Evolutionary conservation across 2,797 vertebrate genomes (phyloP).

Genomic region (Phalloptychus januarius): DNA sequence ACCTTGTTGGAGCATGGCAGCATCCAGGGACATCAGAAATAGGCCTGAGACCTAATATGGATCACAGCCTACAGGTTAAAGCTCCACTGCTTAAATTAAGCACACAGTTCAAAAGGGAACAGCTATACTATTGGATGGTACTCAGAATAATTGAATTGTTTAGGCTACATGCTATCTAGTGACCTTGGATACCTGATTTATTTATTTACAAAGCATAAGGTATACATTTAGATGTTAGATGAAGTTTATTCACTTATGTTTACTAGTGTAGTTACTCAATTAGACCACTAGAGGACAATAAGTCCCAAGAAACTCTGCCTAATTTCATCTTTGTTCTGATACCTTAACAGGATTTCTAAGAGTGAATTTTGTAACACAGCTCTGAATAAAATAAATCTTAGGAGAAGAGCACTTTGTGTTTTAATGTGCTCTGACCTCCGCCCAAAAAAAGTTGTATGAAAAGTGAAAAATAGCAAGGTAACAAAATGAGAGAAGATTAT

Average conservation of each 20-base stretch:
- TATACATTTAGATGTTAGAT: not conserved
- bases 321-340: not conserved
- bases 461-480: not conserved
- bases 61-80: constrained; percentile 47
- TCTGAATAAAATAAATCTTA: not conserved
- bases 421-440: not conserved
- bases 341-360: not conserved
- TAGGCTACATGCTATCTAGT: not conserved
- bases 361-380: not conserved
- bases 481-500: not conserved
- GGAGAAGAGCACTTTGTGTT: not conserved
- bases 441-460: too few species aligned
- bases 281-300: constrained; percentile 55
- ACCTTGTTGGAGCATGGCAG: constrained; percentile 64
- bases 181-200: not conserved
- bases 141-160: not conserved
- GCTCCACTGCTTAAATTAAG: constrained; percentile 19
- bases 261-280: constrained; percentile 5
- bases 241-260: not conserved
- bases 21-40: constrained; percentile 65
- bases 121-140: fast-evolving
- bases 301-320: constrained; percentile 14
- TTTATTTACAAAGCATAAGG: not conserved
- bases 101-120: not conserved
- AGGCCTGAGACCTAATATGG: constrained; percentile 57